Evolutionary conservation across 2,113 vertebrate genomes (phyloP).

Genomic region (Tachysurus vachellii): DNA sequence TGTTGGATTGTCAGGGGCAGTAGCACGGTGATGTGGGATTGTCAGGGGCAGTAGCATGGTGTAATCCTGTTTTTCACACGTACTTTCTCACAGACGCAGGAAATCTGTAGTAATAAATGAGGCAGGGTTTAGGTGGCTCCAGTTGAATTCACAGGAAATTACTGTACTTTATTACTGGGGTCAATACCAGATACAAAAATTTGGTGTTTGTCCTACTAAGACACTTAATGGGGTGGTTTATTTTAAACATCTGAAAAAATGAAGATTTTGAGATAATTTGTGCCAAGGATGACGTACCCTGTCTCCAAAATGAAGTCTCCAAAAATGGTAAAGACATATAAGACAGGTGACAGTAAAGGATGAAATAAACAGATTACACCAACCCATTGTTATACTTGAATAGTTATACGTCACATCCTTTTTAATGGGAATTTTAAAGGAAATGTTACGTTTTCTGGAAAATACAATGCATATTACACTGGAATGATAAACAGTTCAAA

Average conservation of each 20-base stretch:
- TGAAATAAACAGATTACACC: too few relatives aligned
- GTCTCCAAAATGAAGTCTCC: neutral
- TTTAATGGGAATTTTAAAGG: neutral
- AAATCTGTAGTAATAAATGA: neutral
- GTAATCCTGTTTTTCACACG: neutral
- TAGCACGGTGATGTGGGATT: neutral
- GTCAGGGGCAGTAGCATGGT: neutral
- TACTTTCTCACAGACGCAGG: neutral
- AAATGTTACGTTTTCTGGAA: neutral
- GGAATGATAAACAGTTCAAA: neutral
- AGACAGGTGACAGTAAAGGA: neutral
- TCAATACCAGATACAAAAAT: neutral
- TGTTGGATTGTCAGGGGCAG: too few relatives aligned
- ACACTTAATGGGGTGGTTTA: neutral
- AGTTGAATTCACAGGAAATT: neutral
- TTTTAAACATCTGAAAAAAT: neutral
- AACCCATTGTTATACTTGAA: neutral
- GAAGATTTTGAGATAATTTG: neutral
- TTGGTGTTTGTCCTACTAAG: neutral
- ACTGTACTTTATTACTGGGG: neutral
- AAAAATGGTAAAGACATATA: neutral
- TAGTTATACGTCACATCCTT: neutral
- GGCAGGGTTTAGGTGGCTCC: neutral
- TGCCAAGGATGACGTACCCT: neutral
- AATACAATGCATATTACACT: neutral